Evolutionary conservation across 2,888 invertebrate genomes (phyloP).

Genomic region (Penaeus monodon): DNA sequence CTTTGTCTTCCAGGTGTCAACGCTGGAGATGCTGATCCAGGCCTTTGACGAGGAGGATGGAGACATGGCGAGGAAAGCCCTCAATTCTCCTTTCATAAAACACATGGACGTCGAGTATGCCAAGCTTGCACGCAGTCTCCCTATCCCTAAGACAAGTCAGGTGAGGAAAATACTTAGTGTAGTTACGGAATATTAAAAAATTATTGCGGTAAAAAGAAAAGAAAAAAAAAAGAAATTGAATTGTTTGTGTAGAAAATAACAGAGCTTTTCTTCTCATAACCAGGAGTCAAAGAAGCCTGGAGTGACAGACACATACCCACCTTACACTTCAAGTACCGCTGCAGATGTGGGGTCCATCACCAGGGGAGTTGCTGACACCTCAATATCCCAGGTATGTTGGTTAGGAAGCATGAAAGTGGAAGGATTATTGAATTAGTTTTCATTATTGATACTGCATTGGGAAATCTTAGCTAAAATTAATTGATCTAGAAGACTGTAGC

Average conservation of each 20-base stretch:
- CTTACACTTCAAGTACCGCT: slow-evolving; percentile 45
- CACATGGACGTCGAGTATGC: slow-evolving; percentile 94
- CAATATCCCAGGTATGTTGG: slow-evolving; percentile 44
- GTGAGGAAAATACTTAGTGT: slow-evolving; percentile 8
- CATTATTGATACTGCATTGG: not conserved
- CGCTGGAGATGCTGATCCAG: slow-evolving; percentile 81
- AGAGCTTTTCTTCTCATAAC: not conserved
- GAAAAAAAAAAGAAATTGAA: not conserved
- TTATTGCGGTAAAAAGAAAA: not conserved
- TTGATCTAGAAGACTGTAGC: not conserved
- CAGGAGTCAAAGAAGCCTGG: slow-evolving; percentile 55
- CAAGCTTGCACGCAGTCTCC: slow-evolving; percentile 66
- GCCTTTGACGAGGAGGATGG: slow-evolving; percentile 90
- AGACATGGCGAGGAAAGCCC: slow-evolving; percentile 79
- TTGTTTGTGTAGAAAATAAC: not conserved
- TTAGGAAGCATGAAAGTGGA: not conserved
- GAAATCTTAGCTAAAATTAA: too few relatives aligned
- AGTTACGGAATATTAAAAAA: not conserved
- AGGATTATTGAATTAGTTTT: not conserved
- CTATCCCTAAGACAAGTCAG: slow-evolving; percentile 56
- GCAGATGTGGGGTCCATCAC: slow-evolving; percentile 46
- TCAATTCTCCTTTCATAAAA: slow-evolving; percentile 86
- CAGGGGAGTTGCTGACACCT: slow-evolving; percentile 35
- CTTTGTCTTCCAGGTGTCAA: slow-evolving; percentile 74
- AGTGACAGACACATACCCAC: slow-evolving; percentile 53